A percentile compares a stretch with the other conserved stretches of the same genome.
phyloP scores from a whole-genome alignment of 2,113 vertebrate genomes.

The Semnornis frantzii region DNA sequence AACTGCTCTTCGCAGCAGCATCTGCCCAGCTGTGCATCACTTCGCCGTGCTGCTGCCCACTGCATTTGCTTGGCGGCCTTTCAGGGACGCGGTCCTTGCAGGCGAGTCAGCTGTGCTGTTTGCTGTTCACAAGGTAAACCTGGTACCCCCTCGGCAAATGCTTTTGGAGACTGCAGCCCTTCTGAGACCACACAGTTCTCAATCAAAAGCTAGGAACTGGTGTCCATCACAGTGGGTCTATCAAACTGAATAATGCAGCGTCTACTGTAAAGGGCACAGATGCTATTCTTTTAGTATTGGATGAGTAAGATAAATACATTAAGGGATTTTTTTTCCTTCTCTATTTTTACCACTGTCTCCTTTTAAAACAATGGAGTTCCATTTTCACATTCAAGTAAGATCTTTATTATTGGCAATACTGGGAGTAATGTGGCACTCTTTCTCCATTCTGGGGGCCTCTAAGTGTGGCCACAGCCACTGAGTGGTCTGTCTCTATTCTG shows the following conservation, averaged over 20 bases:
- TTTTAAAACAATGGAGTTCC: background rate
- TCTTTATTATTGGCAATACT: background rate
- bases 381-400: background rate
- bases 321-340: background rate
- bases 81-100: background rate
- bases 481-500: background rate
- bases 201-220: background rate
- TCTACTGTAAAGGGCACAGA: background rate
- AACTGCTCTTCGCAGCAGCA: background rate
- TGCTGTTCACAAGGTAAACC: background rate
- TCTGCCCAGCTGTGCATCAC: background rate
- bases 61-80: background rate
- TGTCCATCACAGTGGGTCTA: fast-evolving
- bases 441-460: background rate
- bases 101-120: background rate
- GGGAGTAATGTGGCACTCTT: background rate
- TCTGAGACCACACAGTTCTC: background rate
- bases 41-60: background rate
- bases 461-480: background rate
- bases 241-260: background rate
- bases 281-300: background rate
- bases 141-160: background rate
- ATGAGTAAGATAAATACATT: background rate
- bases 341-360: background rate
- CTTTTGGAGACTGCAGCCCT: background rate